Evolutionary conservation across 2,113 vertebrate species (phyloP).

Genomic region (Echinops telfairi): DNA sequence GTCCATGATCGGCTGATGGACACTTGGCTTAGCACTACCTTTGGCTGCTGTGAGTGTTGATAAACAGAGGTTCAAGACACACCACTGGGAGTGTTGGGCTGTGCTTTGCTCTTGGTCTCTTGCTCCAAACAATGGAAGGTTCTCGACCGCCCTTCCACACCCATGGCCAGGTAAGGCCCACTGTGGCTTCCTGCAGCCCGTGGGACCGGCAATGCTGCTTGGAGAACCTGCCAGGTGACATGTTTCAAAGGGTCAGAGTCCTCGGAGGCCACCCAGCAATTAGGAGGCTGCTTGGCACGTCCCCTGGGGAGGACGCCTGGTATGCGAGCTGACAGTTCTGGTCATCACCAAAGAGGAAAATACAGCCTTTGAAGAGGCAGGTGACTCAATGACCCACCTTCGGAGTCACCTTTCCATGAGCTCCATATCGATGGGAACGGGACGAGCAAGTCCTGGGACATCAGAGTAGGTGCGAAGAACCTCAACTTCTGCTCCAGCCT

Average conservation of each 20-base stretch:
- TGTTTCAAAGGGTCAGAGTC: constrained; percentile 58
- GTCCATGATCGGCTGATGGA: rapidly evolving
- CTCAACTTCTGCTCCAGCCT: rapidly evolving
- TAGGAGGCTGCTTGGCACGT: constrained; percentile 21
- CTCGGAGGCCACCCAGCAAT: constrained; percentile 55
- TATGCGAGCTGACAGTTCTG: background rate
- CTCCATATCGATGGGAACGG: too few relatives aligned
- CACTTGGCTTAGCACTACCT: background rate
- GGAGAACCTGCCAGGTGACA: constrained; percentile 70
- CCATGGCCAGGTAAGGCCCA: background rate
- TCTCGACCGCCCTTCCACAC: background rate
- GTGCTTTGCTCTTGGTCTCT: background rate
- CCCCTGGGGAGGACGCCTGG: background rate
- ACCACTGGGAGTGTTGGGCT: background rate
- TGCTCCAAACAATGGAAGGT: background rate
- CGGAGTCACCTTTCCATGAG: constrained; percentile 22
- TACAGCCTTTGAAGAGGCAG: background rate
- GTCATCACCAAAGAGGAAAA: background rate
- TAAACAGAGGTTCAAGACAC: background rate
- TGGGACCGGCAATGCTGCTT: constrained; percentile 6
- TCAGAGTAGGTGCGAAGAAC: too few relatives aligned
- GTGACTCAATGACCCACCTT: background rate
- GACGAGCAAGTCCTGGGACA: too few relatives aligned
- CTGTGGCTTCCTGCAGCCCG: background rate
- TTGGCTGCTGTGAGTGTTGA: background rate